Base-by-base conservation (phyloP, 2,113 vertebrate genomes). In the Dipodomys merriami region DNA sequence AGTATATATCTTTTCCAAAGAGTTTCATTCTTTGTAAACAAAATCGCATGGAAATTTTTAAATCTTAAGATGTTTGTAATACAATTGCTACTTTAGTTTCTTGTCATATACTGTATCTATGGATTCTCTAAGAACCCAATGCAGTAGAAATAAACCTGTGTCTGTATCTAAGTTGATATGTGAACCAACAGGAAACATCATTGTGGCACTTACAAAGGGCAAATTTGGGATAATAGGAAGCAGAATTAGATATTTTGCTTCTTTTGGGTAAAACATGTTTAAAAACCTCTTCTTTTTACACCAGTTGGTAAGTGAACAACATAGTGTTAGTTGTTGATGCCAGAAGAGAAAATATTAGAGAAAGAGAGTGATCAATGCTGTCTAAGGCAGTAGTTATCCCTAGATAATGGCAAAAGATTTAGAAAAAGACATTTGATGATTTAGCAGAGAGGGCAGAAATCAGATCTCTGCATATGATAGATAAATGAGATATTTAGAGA, bases 401-500 rank as follows among this genome's bases (percentile, higher is more conserved):
- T 49, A 80, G 9, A 46, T 25, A 44, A 88, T 20, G 16, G 25
- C 6, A 64, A 64, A 77, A 39, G n/a, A 76, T 69, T 35, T 83
- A 86, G 23, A 46, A 86, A 84, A 88, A 25, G 29, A 84, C 29
- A 30, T 88, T 86, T 15, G 10, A 23, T 39, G 9, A 86, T 57
- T 44, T 73, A 84, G 74, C 11, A 83, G 20, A 69, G 74, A 60
- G 11, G 83, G 8, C 18, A 79, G 44, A 93, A 90, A 91, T 91
- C 33, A 80, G 30, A 67, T 79, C 13, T 84, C 69, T 93, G 60
- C 86, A 53, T 74, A 30, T 20, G 44, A 77, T 85, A 78, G 33
- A 79, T 80, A 91, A 85, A 93, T 88, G 69, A 88, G 44, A 82
- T 60, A 46, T 77, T 71, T 49, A 91, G 33, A 77, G 91, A 69